Conservation (phyloP, 2,888 invertebrate genomes). For the Argyresthia goedartella region DNA sequence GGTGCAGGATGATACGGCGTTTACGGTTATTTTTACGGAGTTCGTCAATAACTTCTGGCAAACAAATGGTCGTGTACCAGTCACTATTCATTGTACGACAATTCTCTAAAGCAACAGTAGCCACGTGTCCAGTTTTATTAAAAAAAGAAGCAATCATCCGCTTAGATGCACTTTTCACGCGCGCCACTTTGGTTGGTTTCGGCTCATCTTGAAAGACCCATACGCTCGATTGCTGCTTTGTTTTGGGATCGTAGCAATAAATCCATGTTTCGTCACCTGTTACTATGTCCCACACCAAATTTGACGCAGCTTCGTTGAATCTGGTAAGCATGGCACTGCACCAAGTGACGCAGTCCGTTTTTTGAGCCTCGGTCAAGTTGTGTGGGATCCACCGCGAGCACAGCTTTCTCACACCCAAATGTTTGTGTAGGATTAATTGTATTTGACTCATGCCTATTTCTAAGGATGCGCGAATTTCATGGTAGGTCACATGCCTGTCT, state of each 20-base stretch:
- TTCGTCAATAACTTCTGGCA: too few species aligned
- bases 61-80: too few species aligned
- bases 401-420: slow-evolving; percentile 6
- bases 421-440: slow-evolving; percentile 8
- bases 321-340: slow-evolving; percentile 29
- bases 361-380: slow-evolving; percentile 8
- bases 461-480: slow-evolving; percentile 9
- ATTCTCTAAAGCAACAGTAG: too few species aligned
- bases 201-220: slow-evolving; percentile 2
- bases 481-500: slow-evolving; percentile 7
- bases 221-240: background rate
- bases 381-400: slow-evolving; percentile 8
- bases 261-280: slow-evolving; percentile 3
- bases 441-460: slow-evolving; percentile 8
- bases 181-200: too few species aligned
- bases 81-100: too few species aligned
- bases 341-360: slow-evolving; percentile 19
- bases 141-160: too few species aligned
- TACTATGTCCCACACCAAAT: slow-evolving; percentile 5
- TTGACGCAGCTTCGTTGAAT: slow-evolving; percentile 10
- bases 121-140: too few species aligned
- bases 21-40: too few species aligned
- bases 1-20: too few species aligned
- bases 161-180: too few species aligned
- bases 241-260: slow-evolving; percentile 1